Evolutionary conservation across 2,888 invertebrate genomes (phyloP).

Genomic region (Drosophila differens): DNA sequence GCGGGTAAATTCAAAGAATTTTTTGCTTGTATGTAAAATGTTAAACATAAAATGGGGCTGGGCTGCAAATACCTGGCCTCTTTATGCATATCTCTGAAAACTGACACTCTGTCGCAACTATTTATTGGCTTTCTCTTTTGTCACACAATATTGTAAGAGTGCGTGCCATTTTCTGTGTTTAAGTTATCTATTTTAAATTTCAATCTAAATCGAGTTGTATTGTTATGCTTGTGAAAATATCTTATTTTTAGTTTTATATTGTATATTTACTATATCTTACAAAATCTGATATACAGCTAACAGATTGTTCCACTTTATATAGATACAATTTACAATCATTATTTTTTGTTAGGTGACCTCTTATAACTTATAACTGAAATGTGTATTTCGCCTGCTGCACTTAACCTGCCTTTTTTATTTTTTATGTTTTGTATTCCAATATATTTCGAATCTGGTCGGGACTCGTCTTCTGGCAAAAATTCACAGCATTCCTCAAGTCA

Average conservation of each 20-base stretch:
- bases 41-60: conserved; percentile 16
- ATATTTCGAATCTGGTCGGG: neutral
- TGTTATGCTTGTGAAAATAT: neutral
- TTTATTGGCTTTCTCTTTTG: conserved; percentile 12
- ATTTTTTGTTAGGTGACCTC: neutral
- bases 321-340: neutral
- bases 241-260: neutral
- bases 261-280: neutral
- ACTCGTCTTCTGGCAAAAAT: neutral
- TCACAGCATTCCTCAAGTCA: neutral
- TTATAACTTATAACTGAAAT: too few species aligned
- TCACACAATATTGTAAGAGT: neutral
- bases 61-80: conserved; percentile 30
- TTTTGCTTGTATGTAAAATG: conserved; percentile 30
- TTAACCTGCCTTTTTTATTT: neutral
- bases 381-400: too few species aligned
- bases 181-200: neutral
- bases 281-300: too few species aligned
- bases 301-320: neutral
- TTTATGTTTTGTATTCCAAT: neutral
- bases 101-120: conserved; percentile 42
- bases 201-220: neutral
- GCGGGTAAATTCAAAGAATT: conserved; percentile 28
- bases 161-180: neutral
- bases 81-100: conserved; percentile 26